phyloP scores from a whole-genome alignment of 2,113 vertebrate species.

The Aegypius monachus region DNA sequence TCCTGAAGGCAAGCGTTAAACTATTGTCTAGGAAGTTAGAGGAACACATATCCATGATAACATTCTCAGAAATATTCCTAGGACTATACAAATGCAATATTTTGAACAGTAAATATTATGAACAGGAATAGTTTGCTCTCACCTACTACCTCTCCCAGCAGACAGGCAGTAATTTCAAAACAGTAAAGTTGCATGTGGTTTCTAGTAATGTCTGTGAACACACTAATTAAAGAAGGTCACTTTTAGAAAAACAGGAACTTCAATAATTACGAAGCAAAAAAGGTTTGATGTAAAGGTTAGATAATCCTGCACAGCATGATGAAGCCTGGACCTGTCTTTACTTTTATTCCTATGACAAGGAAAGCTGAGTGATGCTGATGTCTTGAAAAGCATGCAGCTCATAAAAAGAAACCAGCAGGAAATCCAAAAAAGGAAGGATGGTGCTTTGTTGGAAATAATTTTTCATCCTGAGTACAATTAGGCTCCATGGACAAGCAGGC shows the following conservation, averaged over 20 bases:
- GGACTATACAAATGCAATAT: background rate
- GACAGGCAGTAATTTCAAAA: constrained; percentile 42
- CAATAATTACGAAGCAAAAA: constrained; percentile 52
- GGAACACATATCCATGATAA: background rate
- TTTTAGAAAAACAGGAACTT: constrained; percentile 46
- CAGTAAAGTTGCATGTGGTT: background rate
- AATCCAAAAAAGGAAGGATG: constrained; percentile 67
- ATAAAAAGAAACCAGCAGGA: constrained; percentile 71
- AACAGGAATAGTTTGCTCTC: background rate
- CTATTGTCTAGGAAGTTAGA: background rate
- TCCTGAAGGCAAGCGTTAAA: background rate
- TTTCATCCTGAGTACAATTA: constrained; percentile 74
- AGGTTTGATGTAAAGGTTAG: constrained; percentile 67
- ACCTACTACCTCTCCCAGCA: constrained; percentile 18
- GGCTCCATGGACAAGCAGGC: constrained; percentile 59
- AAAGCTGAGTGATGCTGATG: constrained; percentile 59
- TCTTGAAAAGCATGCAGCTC: constrained; percentile 70
- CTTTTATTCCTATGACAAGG: constrained; percentile 60
- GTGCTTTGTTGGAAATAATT: constrained; percentile 67
- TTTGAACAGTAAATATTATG: constrained; percentile 37
- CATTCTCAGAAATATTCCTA: background rate
- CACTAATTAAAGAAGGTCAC: constrained; percentile 63
- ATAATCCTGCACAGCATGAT: constrained; percentile 59
- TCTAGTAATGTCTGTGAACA: constrained; percentile 47
- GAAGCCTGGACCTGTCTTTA: constrained; percentile 39